phyloP scores from a whole-genome alignment of 2,888 invertebrate species.

The Epirrhoe alternata region DNA sequence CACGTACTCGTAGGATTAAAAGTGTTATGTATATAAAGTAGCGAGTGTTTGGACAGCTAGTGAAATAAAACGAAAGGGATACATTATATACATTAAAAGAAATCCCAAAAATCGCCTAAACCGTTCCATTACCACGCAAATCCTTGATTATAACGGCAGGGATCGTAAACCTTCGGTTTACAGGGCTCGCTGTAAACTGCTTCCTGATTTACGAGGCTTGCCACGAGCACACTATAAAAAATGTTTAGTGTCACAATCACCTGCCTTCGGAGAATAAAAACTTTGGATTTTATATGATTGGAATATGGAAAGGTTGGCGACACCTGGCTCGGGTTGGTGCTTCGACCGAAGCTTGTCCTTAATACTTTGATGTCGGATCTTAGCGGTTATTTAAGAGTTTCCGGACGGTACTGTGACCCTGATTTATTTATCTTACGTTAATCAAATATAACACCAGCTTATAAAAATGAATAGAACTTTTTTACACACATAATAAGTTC shows the following conservation, averaged over 20 bases:
- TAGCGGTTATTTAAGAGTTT: slow-evolving; percentile 12
- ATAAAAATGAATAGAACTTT: too few species aligned
- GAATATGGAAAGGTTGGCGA: slow-evolving; percentile 39
- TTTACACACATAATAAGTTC: too few species aligned
- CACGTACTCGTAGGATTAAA: too few species aligned
- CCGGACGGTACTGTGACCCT: neutral
- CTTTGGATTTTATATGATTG: slow-evolving; percentile 44
- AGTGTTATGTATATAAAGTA: too few species aligned
- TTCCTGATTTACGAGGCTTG: slow-evolving; percentile 62
- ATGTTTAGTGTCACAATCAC: slow-evolving; percentile 65
- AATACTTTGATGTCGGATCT: slow-evolving; percentile 18
- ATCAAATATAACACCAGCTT: too few species aligned
- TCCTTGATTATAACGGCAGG: slow-evolving; percentile 37
- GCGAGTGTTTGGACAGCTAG: too few species aligned
- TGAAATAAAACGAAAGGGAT: neutral
- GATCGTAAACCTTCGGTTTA: slow-evolving; percentile 53
- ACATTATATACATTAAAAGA: slow-evolving; percentile 6
- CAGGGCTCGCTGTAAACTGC: slow-evolving; percentile 63
- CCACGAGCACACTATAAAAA: slow-evolving; percentile 62
- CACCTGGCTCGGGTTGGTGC: slow-evolving; percentile 25
- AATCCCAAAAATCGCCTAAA: slow-evolving; percentile 22
- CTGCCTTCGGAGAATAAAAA: slow-evolving; percentile 50
- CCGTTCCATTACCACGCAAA: slow-evolving; percentile 37
- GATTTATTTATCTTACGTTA: neutral
- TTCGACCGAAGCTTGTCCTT: slow-evolving; percentile 17